These are phyloP conservation scores for Caenorhabditis sp. DNA, from an alignment of 2,888 invertebrate species.

Conservation along the genomic window DNA sequence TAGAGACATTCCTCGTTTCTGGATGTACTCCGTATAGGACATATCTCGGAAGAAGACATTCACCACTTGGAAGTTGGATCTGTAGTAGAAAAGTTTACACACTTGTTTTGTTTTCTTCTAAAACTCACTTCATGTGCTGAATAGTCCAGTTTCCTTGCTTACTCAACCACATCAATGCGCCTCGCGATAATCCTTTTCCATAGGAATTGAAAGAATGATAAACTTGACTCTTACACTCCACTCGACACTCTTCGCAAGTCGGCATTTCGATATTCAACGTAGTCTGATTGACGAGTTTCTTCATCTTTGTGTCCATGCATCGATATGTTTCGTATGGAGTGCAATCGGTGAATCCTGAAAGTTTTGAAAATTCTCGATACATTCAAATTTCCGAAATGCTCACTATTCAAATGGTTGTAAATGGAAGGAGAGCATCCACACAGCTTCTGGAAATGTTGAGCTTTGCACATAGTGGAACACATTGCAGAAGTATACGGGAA, in stretches of 20 bases:
- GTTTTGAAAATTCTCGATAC: background rate
- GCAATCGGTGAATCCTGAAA: slow-evolving; percentile 69
- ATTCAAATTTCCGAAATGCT: background rate
- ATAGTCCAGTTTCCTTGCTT: slow-evolving; percentile 68
- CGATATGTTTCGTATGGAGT: slow-evolving; percentile 69
- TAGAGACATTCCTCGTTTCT: slow-evolving; percentile 75
- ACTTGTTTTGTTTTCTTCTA: no score
- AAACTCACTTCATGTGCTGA: slow-evolving; percentile 66
- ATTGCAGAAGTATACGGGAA: slow-evolving; percentile 71
- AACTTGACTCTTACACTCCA: slow-evolving; percentile 74
- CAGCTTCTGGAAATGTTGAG: slow-evolving; percentile 65
- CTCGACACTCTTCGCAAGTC: slow-evolving; percentile 63
- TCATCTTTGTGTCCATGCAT: slow-evolving; percentile 69
- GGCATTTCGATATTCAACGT: slow-evolving; percentile 68
- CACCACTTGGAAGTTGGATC: slow-evolving; percentile 76
- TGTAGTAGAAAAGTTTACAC: no score
- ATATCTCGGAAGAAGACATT: slow-evolving; percentile 81
- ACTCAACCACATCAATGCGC: slow-evolving; percentile 75
- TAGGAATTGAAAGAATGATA: slow-evolving; percentile 82
- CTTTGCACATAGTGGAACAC: slow-evolving; percentile 73
- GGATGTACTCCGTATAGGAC: slow-evolving; percentile 79
- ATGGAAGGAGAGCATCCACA: slow-evolving; percentile 76
- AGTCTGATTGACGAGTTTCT: slow-evolving; percentile 47
- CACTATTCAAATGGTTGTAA: slow-evolving; percentile 68
- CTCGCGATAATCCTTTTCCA: slow-evolving; percentile 76